These are phyloP conservation scores for Coregonus sp. DNA, from an alignment of 2,797 vertebrate genomes.

Conservation along the genomic window DNA sequence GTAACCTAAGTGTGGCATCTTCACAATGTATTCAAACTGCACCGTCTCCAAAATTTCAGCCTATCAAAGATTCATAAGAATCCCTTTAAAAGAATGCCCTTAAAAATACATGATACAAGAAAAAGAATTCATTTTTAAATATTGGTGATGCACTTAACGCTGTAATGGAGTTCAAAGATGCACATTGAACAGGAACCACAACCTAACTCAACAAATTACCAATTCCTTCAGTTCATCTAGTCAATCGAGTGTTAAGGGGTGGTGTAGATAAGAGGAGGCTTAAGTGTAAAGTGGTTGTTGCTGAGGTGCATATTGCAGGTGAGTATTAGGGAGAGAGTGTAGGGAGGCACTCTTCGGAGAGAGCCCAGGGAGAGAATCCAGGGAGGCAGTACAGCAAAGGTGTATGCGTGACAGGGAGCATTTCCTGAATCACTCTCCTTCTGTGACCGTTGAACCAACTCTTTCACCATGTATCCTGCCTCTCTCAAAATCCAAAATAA, in stretches of 20 bases:
- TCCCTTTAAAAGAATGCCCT: background rate
- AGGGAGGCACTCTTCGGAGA: background rate
- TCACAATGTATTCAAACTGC: no score
- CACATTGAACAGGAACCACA: background rate
- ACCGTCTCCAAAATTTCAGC: no score
- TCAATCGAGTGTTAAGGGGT: background rate
- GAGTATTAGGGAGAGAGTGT: background rate
- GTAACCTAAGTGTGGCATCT: background rate
- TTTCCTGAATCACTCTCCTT: constrained; percentile 43
- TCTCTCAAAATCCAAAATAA: background rate
- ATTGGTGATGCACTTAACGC: background rate
- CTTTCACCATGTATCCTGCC: constrained; percentile 27
- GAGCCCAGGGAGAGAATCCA: background rate
- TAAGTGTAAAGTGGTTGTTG: background rate
- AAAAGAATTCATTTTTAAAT: background rate
- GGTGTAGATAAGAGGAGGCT: background rate
- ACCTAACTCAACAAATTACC: background rate
- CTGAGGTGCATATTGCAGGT: background rate
- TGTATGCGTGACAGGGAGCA: constrained; percentile 14
- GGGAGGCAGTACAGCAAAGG: background rate
- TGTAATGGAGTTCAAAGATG: background rate
- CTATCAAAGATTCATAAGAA: no score
- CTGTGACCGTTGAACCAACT: constrained; percentile 52
- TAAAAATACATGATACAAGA: background rate
- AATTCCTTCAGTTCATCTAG: constrained; percentile 1